Conservation (phyloP, 2,888 invertebrate species). For the Cecidostiba fungosa region DNA sequence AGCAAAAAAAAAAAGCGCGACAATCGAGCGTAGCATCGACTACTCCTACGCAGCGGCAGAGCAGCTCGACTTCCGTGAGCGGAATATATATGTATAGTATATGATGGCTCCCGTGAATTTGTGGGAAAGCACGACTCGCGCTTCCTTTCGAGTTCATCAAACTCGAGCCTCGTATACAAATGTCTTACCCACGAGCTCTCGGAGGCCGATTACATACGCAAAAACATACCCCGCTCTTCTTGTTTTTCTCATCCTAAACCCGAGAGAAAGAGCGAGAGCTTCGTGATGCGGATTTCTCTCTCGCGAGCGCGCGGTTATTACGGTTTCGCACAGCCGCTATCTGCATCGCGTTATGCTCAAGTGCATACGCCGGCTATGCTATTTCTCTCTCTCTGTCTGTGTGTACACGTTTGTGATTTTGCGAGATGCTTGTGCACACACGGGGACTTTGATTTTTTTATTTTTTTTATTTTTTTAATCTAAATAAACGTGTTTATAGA, state of each 20-base stretch:
- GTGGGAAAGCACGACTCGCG: slow-evolving; percentile 62
- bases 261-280: background rate
- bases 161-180: slow-evolving; percentile 54
- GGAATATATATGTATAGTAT: background rate
- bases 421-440: background rate
- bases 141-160: slow-evolving; percentile 67
- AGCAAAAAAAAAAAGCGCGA: background rate
- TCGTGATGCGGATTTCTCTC: slow-evolving; percentile 38
- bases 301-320: slow-evolving; percentile 24
- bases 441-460: background rate
- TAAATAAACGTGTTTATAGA: no score
- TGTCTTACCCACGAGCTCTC: slow-evolving; percentile 65
- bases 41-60: background rate
- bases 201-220: slow-evolving; percentile 28
- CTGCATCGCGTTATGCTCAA: slow-evolving; percentile 31
- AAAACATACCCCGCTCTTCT: background rate
- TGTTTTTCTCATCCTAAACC: slow-evolving; percentile 46
- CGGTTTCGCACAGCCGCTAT: slow-evolving; percentile 38
- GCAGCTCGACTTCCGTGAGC: slow-evolving; percentile 35
- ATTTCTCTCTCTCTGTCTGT: slow-evolving; percentile 8
- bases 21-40: background rate
- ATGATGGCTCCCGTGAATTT: slow-evolving; percentile 35
- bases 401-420: background rate
- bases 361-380: slow-evolving; percentile 1
- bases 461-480: no score